Conservation (phyloP, 2,113 vertebrate genomes). For the Vidua macroura region DNA sequence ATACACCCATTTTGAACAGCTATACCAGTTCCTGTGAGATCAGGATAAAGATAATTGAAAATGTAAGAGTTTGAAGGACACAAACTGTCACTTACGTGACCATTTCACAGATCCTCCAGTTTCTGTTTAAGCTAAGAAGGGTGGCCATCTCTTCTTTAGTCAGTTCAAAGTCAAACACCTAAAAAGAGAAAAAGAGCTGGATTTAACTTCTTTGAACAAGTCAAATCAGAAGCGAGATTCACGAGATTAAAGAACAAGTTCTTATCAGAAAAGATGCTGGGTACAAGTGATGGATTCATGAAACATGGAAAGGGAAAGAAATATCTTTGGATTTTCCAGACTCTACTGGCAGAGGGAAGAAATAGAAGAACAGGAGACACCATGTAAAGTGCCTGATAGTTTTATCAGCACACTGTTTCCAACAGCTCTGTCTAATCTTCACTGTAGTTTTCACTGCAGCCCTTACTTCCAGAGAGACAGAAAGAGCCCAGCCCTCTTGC, state of each 20-base stretch:
- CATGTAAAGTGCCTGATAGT: background rate
- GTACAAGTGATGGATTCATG: background rate
- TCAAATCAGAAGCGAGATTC: background rate
- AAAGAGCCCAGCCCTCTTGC: background rate
- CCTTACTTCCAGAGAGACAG: background rate
- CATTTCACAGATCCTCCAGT: conserved; percentile 85
- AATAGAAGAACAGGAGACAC: background rate
- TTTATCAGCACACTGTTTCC: background rate
- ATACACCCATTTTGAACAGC: background rate
- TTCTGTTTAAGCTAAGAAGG: conserved; percentile 81
- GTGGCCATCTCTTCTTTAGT: conserved; percentile 81
- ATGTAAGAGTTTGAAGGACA: background rate
- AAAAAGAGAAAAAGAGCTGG: background rate
- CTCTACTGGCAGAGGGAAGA: background rate
- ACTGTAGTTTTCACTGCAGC: background rate
- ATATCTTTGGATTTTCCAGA: background rate
- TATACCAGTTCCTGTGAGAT: background rate
- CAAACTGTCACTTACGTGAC: conserved; percentile 71
- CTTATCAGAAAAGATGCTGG: background rate
- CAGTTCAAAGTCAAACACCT: conserved; percentile 94
- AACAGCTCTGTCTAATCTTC: background rate
- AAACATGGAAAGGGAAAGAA: background rate
- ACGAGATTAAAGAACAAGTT: background rate
- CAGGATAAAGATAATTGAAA: background rate
- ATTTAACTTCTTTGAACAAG: background rate